phyloP scores from a whole-genome alignment of 2,888 invertebrate species.

The Cylloceria caligata region DNA sequence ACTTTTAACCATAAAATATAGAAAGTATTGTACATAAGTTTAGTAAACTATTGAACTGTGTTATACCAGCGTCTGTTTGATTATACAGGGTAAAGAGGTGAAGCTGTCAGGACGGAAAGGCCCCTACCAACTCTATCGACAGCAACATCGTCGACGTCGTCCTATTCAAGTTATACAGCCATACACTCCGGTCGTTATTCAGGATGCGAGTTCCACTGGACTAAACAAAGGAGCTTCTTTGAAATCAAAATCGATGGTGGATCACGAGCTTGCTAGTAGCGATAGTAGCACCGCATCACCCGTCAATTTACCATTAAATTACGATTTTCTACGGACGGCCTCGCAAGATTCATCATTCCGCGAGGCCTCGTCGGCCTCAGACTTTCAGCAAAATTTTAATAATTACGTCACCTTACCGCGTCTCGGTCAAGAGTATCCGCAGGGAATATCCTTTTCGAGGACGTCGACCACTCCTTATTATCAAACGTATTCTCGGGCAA shows the following conservation, averaged over 20 bases:
- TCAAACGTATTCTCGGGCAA: conserved; percentile 23
- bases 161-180: conserved; percentile 53
- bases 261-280: not conserved
- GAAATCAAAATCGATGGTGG: conserved; percentile 45
- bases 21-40: conserved; percentile 1
- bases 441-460: not conserved
- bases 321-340: conserved; percentile 31
- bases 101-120: conserved; percentile 40
- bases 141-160: conserved; percentile 49
- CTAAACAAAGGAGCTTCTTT: not conserved
- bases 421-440: conserved; percentile 3
- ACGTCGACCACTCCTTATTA: conserved; percentile 33
- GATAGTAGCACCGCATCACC: conserved; percentile 16
- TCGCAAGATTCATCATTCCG: conserved; percentile 7
- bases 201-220: not conserved
- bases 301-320: conserved; percentile 52
- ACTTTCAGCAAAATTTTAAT: conserved; percentile 53
- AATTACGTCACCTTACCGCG: conserved; percentile 58
- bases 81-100: conserved; percentile 59
- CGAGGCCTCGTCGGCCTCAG: conserved; percentile 22
- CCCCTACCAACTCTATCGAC: conserved; percentile 35
- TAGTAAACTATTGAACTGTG: not conserved
- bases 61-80: not conserved
- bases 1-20: not conserved
- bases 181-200: conserved; percentile 32